Conservation (phyloP, 2,797 vertebrate species). For the Sphenopsis melanotis region DNA sequence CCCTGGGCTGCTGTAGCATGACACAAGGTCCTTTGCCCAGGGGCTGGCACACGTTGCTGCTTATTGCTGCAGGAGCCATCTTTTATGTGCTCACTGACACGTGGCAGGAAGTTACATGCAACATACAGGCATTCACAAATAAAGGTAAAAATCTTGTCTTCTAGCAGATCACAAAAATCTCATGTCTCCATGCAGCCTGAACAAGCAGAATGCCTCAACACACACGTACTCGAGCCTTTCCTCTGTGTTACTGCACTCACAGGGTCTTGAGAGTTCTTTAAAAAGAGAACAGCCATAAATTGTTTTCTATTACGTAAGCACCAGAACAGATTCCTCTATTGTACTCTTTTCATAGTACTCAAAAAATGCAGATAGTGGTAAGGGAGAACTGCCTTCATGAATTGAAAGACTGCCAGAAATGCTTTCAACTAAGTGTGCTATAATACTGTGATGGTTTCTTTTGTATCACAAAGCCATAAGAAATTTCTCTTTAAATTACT, state of each 20-base stretch:
- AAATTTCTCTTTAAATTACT: neutral
- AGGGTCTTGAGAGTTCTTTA: neutral
- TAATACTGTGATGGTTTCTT: neutral
- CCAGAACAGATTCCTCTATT: neutral
- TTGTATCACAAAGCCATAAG: neutral
- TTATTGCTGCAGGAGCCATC: neutral
- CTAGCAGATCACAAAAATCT: neutral
- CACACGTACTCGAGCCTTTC: fast-evolving
- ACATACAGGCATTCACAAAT: neutral
- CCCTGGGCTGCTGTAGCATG: neutral
- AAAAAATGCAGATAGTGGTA: neutral
- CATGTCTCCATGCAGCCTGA: neutral
- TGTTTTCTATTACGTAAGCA: neutral
- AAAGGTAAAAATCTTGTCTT: neutral
- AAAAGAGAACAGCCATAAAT: neutral
- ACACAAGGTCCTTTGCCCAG: neutral
- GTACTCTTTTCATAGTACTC: neutral
- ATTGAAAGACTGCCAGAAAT: neutral
- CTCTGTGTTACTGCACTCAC: neutral
- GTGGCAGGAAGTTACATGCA: neutral
- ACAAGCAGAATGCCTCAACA: neutral
- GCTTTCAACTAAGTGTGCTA: neutral
- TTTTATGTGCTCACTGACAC: neutral
- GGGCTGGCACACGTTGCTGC: neutral
- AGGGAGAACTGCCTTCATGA: neutral